Evolutionary conservation across 2,888 invertebrate species (phyloP).

Genomic region (Dynastes tityus): DNA sequence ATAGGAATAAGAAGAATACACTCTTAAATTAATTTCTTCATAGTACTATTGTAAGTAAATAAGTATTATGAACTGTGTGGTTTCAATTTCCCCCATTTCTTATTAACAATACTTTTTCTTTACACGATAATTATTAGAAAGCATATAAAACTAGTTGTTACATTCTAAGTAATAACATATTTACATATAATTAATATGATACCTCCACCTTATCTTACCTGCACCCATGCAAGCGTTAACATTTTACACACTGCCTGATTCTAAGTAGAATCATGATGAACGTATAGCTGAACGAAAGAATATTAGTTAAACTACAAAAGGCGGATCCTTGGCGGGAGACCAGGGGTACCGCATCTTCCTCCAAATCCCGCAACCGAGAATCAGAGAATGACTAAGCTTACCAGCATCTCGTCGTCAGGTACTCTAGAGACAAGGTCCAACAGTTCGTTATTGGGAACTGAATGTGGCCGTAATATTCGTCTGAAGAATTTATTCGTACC

Average conservation of each 20-base stretch:
- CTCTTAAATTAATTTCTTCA: no score
- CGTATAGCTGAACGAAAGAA: no score
- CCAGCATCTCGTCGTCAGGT: slow-evolving; percentile 94
- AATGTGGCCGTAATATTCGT: slow-evolving; percentile 92
- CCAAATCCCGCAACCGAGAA: not conserved
- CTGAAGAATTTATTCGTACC: slow-evolving; percentile 96
- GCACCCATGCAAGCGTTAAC: slow-evolving; percentile 53
- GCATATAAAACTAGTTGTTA: no score
- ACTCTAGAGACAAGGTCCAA: slow-evolving; percentile 95
- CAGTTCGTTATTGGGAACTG: slow-evolving; percentile 97
- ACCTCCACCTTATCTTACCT: slow-evolving; percentile 25
- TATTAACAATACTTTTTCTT: no score
- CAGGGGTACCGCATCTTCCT: slow-evolving; percentile 40
- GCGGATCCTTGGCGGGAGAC: not conserved
- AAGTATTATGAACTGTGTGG: no score
- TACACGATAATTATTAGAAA: no score
- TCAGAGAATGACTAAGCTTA: slow-evolving; percentile 70
- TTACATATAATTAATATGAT: no score
- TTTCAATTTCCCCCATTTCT: no score
- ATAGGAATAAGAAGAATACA: no score
- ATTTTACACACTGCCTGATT: slow-evolving; percentile 29
- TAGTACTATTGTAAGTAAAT: no score
- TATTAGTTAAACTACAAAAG: no score
- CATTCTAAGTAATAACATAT: no score
- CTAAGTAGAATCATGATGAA: not conserved